A percentile compares a stretch with the other conserved stretches of the same genome.
These are phyloP conservation scores for Drosophila dunni DNA, from an alignment of 1,140 invertebrate genomes.

Conservation along the genomic window DNA sequence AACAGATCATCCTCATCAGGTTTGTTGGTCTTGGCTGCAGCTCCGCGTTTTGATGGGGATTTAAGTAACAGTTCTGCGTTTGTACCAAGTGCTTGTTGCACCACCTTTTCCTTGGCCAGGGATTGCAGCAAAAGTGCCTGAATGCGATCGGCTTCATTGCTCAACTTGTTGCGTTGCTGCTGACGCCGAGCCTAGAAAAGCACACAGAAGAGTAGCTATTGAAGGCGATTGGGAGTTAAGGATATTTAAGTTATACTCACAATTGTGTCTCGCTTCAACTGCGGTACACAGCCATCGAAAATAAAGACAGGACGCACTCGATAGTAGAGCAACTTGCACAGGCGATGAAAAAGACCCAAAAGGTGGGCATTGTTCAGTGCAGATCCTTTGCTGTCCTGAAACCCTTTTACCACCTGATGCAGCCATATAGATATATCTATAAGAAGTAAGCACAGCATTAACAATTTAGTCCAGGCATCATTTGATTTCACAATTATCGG, in stretches of 20 bases:
- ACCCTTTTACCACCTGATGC: conserved; percentile 98
- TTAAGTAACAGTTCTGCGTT: conserved; percentile 85
- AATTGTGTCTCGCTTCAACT: conserved; percentile 91
- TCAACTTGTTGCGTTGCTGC: conserved; percentile 90
- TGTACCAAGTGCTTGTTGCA: conserved; percentile 87
- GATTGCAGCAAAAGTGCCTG: conserved; percentile 89
- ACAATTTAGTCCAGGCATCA: background rate
- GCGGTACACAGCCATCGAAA: conserved; percentile 96
- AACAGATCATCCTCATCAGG: conserved; percentile 88
- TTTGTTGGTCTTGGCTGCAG: conserved; percentile 37
- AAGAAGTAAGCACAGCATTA: conserved; percentile 41
- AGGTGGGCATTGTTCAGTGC: conserved; percentile 95
- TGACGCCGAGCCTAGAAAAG: conserved; percentile 89
- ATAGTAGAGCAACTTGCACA: conserved; percentile 98
- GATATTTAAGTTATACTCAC: conserved; percentile 86
- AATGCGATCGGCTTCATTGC: conserved; percentile 89
- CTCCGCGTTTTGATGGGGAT: conserved; percentile 63
- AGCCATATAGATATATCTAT: conserved; percentile 99
- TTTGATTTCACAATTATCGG: conserved; percentile 33
- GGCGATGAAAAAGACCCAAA: conserved; percentile 94
- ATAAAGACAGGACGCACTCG: conserved; percentile 99
- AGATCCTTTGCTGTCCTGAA: conserved; percentile 93
- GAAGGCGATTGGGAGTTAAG: background rate
- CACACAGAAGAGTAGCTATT: background rate
- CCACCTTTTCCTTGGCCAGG: conserved; percentile 87